Evolutionary conservation across 2,113 vertebrate species (phyloP).

Genomic region (Eleginops maclovinus): DNA sequence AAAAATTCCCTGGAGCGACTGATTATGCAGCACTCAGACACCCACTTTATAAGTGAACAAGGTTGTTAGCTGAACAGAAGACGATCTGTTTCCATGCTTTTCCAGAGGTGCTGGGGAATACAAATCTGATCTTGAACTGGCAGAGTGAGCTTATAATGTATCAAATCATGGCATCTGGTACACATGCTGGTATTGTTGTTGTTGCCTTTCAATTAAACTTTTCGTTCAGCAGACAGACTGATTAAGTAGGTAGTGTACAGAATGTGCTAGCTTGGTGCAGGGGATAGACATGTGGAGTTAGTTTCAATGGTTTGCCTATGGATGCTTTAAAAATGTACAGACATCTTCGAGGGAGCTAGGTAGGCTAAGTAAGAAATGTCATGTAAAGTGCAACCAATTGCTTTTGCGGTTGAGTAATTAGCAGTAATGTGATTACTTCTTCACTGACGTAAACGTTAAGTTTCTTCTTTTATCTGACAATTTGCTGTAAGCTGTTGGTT

Average conservation of each 20-base stretch:
- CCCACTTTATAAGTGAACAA: slow-evolving; percentile 31
- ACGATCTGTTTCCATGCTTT: slow-evolving; percentile 31
- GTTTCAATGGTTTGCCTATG: not conserved
- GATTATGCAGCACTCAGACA: slow-evolving; percentile 69
- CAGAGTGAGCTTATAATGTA: not conserved
- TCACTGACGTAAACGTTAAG: too few species aligned
- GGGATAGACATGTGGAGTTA: too few species aligned
- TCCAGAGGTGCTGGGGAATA: slow-evolving; percentile 18
- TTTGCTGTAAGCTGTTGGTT: slow-evolving; percentile 23
- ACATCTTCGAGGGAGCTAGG: not conserved
- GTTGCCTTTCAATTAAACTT: not conserved
- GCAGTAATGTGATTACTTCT: not conserved
- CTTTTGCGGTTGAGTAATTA: not conserved
- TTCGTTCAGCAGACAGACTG: too few species aligned
- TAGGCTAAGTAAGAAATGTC: slow-evolving; percentile 4
- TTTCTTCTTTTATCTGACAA: not conserved
- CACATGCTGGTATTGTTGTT: not conserved
- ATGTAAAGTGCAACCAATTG: not conserved
- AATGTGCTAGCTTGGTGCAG: too few species aligned
- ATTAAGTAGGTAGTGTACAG: too few species aligned
- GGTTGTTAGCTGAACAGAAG: slow-evolving; percentile 39
- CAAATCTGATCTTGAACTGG: not conserved
- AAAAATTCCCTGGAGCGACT: slow-evolving; percentile 56
- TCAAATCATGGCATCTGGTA: not conserved
- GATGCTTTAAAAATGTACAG: not conserved